These are phyloP conservation scores for Trichosurus vulpecula DNA, from an alignment of 2,797 vertebrate species.

Conservation along the genomic window DNA sequence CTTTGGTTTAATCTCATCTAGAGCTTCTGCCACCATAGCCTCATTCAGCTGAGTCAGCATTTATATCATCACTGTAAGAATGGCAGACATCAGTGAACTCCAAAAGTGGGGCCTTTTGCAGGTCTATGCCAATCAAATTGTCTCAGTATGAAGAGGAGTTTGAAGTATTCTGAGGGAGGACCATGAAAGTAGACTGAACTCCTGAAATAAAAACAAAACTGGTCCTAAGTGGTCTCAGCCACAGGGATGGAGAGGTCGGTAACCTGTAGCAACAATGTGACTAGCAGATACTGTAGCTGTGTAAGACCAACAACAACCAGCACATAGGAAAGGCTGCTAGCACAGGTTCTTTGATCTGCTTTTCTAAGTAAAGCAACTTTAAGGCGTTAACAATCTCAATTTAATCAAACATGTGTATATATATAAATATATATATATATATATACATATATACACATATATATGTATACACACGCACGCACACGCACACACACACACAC, in stretches of 20 bases:
- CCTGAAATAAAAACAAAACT: neutral
- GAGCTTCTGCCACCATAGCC: neutral
- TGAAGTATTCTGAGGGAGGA: neutral
- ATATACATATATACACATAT: no score
- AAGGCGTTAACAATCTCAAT: no score
- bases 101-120: neutral
- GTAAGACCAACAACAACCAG: no score
- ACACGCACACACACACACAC: no score
- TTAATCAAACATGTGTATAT: no score
- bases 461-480: no score
- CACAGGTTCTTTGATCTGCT: no score
- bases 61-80: neutral
- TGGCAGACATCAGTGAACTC: neutral
- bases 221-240: neutral
- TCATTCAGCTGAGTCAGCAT: neutral
- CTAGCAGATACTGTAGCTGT: no score
- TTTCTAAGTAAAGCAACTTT: no score
- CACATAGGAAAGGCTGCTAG: no score
- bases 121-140: neutral
- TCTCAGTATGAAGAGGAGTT: neutral
- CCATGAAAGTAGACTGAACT: neutral
- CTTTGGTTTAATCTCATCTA: neutral
- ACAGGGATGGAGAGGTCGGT: neutral
- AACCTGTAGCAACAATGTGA: no score
- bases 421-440: no score